Evolutionary conservation across 1,140 invertebrate genomes (phyloP), one percentile per base, ranked within the genome.

Genomic region (Uloborus diversus): DNA sequence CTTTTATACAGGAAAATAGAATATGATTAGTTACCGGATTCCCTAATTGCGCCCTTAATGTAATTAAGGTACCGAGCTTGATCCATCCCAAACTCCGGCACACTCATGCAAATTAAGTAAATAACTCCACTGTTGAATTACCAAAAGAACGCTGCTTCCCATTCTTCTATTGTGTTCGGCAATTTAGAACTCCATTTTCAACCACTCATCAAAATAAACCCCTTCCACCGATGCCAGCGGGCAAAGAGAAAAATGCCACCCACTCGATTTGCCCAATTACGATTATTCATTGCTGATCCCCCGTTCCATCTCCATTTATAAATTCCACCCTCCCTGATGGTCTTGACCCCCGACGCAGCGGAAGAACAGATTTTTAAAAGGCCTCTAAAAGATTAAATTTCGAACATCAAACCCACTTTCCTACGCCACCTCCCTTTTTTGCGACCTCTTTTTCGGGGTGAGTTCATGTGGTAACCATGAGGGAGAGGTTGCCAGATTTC

Each of bases 381-480:
- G 70, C n/a, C 59, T 51, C 70, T 75, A 75, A 75, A 75, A 75
- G 70, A 75, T 75, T 75, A 75, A 75, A 75, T 75, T 75, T 75
- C 70, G 70, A 64, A 75, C 59, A 75, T 47, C 70, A 28, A 35
- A 35, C 70, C 37, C 53, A 23, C 32, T 27, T n/a, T n/a, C 17
- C 37, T 7, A 42, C 7, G 37, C 37, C 30, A 25, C 11, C 20
- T 13, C 30, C 25, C 23, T 25, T n/a, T 71, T 23, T 69, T 56
- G 37, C 64, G 70, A 75, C 70, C 70, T 51, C 37, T 75, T 75
- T 75, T 25, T 30, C 7, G 25, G 35, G 27, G 25, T 68, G 33
- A 68, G 7, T 42, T 42, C 37, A 17, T 7, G 7, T 17, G 37
- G 37, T 17, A 42, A 42, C 37, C 37, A 7, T 9, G 37, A 42